Evolutionary conservation across 2,888 invertebrate genomes (phyloP).

Genomic region (Parnassius smintheus): DNA sequence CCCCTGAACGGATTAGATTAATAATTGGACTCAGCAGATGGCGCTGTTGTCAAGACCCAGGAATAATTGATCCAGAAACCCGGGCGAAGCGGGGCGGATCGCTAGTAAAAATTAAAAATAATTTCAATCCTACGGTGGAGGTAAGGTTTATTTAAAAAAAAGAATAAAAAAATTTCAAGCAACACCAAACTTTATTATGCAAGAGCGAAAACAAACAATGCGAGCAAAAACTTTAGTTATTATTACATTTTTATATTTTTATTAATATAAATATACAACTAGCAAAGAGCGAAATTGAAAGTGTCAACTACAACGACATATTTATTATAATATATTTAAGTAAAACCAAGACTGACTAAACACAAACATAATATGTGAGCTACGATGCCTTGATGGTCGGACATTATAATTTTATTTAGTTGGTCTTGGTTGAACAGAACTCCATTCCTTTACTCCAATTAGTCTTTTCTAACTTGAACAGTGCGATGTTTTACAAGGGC

Average conservation of each 20-base stretch:
- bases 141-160: neutral
- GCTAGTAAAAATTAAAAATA: too few relatives aligned
- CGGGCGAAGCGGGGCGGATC: too few relatives aligned
- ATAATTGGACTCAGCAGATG: too few relatives aligned
- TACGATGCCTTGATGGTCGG: constrained; percentile 54
- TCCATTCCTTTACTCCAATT: constrained; percentile 77
- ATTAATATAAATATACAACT: constrained; percentile 18
- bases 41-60: too few relatives aligned
- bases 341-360: constrained; percentile 79
- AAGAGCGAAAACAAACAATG: constrained; percentile 62
- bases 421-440: constrained; percentile 82
- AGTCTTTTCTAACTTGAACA: constrained; percentile 81
- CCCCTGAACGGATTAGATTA: too few relatives aligned
- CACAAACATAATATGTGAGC: constrained; percentile 59
- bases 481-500: constrained; percentile 69
- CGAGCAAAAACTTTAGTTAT: constrained; percentile 44
- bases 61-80: too few relatives aligned
- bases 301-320: constrained; percentile 19
- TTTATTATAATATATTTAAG: constrained; percentile 25
- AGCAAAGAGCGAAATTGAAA: constrained; percentile 24
- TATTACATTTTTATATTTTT: constrained; percentile 64
- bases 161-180: constrained; percentile 46
- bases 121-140: too few relatives aligned
- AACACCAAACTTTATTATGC: constrained; percentile 67
- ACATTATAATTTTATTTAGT: constrained; percentile 74